Conservation (phyloP, 2,797 vertebrate genomes). For the Scomberomorus guttatus region DNA sequence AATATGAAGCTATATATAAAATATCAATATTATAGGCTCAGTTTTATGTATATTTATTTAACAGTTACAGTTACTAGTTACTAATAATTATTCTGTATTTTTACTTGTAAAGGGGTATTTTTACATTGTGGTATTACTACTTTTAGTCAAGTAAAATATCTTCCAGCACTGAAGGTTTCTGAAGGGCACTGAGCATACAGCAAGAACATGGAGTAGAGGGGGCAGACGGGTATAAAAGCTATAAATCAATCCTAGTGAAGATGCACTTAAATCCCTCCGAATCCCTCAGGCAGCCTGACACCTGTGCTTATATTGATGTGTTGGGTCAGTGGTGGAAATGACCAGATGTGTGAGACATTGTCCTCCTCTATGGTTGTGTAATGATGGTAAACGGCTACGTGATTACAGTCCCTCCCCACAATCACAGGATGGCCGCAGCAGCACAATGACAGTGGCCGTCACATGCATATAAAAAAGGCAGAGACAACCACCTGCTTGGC, state of each 20-base stretch:
- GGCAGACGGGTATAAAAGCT: slow-evolving; percentile 18
- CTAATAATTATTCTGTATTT: background rate
- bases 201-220: slow-evolving; percentile 1
- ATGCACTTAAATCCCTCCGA: slow-evolving; percentile 65
- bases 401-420: slow-evolving; percentile 77
- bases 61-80: no score
- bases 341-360: slow-evolving; percentile 78
- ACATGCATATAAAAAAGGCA: slow-evolving; percentile 78
- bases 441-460: slow-evolving; percentile 74
- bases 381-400: slow-evolving; percentile 73
- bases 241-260: slow-evolving; percentile 58
- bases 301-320: slow-evolving; percentile 67
- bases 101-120: background rate
- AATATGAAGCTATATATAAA: no score
- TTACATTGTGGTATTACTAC: background rate
- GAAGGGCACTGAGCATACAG: slow-evolving; percentile 43
- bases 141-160: slow-evolving; percentile 4
- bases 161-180: slow-evolving; percentile 10
- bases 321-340: slow-evolving; percentile 65
- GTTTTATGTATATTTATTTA: no score
- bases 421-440: slow-evolving; percentile 61
- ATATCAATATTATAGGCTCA: no score
- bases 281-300: slow-evolving; percentile 63
- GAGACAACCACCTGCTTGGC: slow-evolving; percentile 79
- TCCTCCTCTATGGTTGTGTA: slow-evolving; percentile 62